Percentiles rank a stretch among this genome's conserved stretches.
Conservation (phyloP, 1,140 invertebrate genomes). For the Drosophila pseudoobscura region DNA sequence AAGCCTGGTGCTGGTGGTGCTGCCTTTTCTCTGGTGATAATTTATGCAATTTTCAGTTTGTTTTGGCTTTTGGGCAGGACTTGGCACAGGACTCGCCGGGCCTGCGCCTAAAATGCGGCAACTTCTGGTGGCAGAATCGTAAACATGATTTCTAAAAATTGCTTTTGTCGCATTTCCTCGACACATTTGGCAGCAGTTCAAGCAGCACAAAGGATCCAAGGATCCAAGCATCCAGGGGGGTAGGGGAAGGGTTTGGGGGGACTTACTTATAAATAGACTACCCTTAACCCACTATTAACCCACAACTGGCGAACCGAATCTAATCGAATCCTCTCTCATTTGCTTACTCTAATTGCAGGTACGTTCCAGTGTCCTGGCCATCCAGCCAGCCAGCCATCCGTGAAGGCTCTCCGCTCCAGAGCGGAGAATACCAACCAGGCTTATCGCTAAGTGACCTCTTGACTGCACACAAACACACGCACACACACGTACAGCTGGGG, state of each 20-base stretch:
- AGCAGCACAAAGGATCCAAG: conserved; percentile 17
- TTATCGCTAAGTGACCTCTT: conserved; percentile 68
- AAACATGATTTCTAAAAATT: conserved; percentile 56
- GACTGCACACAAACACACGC: conserved; percentile 29
- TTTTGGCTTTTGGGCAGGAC: conserved; percentile 31
- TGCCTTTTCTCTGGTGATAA: conserved; percentile 31
- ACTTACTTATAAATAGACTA: conserved; percentile 17
- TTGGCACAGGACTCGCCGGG: conserved; percentile 43
- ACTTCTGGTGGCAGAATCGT: conserved; percentile 40
- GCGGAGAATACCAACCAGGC: conserved; percentile 6
- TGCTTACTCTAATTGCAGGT: conserved; percentile 53
- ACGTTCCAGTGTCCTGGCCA: conserved; percentile 27
- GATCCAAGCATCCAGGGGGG: no score
- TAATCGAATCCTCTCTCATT: conserved; percentile 26
- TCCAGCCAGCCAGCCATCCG: conserved; percentile 20
- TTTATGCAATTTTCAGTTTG: conserved; percentile 70
- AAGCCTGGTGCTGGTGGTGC: no score
- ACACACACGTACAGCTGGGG: neutral
- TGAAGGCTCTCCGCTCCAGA: conserved; percentile 10
- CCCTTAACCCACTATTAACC: neutral
- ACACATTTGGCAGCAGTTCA: conserved; percentile 63
- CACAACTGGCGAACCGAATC: conserved; percentile 16
- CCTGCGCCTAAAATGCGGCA: conserved; percentile 71
- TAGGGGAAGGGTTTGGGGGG: neutral
- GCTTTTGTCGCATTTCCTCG: conserved; percentile 69